Base-by-base conservation (phyloP, 2,888 invertebrate species). In the Philonicus albiceps region DNA sequence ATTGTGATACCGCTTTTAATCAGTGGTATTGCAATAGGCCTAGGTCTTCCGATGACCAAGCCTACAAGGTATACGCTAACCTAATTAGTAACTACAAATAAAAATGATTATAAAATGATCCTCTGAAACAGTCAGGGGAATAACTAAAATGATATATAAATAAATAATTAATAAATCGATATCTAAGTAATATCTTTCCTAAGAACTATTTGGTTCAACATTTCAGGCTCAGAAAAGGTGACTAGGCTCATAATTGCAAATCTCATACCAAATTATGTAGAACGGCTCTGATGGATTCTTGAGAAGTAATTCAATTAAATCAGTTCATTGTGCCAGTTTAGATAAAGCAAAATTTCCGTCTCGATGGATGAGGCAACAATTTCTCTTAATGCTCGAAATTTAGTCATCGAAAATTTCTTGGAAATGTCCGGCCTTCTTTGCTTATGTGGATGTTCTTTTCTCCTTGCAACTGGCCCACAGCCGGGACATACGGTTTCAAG, bases 371-470 rank as follows among this genome's bases (percentile, higher is more conserved):
- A 83, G 37, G 37, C 64, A 64, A n/a, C n/a, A 53, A 64, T 64
- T 83, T 64, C 6, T 11, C 22, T 19, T 34, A 11, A 80, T 19
- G 49, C n/a, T 76, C 7, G 53, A 13, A 19, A 84, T 84, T 64
- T 73, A 84, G 84, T 84, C 84, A 84, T 84, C 73, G 43, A 84
- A n/a, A 73, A 73, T 73, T 84, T 73, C 84, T 73, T 84, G 73
- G 84, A 84, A 84, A 73, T 40, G 73, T 27, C 37, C 30, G 30
- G 30, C 84, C 73, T 84, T 73, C 40, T 55, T 22, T 80, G 30
- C 31, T 53, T 55, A 64, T 64, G 64, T 34, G 64, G 37, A 83
- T n/a, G 55, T 83, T n/a, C 27, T 53, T 80, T 80, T 31, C 16
- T 31, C 16, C 16, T 83, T 64, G 37, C 78, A n/a, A 22, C 64